A percentile compares a stretch with the other conserved stretches of the same genome.
These are phyloP conservation scores for Tachyglossus aculeatus DNA, from an alignment of 2,797 vertebrate species.

Conservation along the genomic window DNA sequence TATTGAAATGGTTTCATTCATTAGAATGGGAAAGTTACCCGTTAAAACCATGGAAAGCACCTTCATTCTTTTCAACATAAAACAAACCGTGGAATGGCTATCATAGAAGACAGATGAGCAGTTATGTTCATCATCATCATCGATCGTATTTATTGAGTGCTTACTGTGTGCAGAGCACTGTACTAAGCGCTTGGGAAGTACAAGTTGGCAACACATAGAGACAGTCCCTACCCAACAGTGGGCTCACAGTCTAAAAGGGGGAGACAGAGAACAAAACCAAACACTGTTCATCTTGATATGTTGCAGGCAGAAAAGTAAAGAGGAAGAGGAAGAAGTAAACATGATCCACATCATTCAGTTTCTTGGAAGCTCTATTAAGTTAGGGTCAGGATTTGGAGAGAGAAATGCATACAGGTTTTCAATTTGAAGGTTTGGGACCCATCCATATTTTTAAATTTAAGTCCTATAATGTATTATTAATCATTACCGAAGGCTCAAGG, in stretches of 20 bases:
- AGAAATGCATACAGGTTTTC: slow-evolving; percentile 15
- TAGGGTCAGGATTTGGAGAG: background rate
- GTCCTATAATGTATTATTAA: too few relatives aligned
- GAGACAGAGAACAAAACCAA: too few relatives aligned
- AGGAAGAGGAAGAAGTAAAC: slow-evolving; percentile 45
- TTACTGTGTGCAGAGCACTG: too few relatives aligned
- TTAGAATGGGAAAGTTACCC: background rate
- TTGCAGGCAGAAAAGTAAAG: slow-evolving; percentile 36
- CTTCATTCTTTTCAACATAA: slow-evolving; percentile 4
- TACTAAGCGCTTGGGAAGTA: too few relatives aligned
- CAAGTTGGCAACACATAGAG: too few relatives aligned
- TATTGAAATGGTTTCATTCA: slow-evolving; percentile 23
- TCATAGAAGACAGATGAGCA: slow-evolving; percentile 49
- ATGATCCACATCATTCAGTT: slow-evolving; percentile 38
- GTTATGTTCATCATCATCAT: slow-evolving; percentile 27
- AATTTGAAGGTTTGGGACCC: too few relatives aligned
- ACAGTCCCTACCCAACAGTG: too few relatives aligned
- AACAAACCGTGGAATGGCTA: slow-evolving; percentile 55
- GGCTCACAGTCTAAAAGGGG: too few relatives aligned
- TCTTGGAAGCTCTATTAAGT: slow-evolving; percentile 29
- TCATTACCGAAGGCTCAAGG: too few relatives aligned
- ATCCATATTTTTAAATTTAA: too few relatives aligned
- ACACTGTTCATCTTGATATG: slow-evolving; percentile 34
- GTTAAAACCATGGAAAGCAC: background rate
- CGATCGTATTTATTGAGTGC: too few relatives aligned